Base-by-base conservation (phyloP, 2,113 vertebrate genomes). In the Gallinago media region DNA sequence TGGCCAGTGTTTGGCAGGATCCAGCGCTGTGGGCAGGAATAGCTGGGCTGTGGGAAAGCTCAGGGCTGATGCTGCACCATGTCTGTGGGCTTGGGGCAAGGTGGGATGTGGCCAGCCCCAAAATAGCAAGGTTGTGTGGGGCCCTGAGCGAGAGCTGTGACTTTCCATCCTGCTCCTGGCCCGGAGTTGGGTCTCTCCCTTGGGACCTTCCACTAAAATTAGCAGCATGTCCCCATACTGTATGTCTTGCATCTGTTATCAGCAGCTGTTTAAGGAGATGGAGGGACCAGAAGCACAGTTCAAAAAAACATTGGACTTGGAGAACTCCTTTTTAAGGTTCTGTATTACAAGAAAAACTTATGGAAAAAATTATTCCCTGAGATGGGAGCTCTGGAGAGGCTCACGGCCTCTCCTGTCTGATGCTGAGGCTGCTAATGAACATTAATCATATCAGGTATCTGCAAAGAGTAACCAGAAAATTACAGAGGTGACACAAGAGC, bases 91-190 rank as follows among this genome's bases (percentile, higher is more conserved):
- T 91, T 42, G 91, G 87, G 80, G 66, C 70, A 92, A 95, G 81
- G 86, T 78, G 80, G 94, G 93, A 86, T 0, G 2, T 71, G 88
- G 88, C 73, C 88, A 93, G 79, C 72, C 65, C 82, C 70, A 88
- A 72, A 97, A 97, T 95, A 96, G 82, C 1, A 0, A 90, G 82
- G 93, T 92, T n/a, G 3, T 88, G 56, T 2, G 4, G 63, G 93
- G 90, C 72, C 71, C 79, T 14, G 79, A 70, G 79, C 0, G 5
- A 92, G 61, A 0, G 2, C 85, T 90, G 91, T 88, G 96, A 97
- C 86, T 96, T 96, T 96, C 96, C 96, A 96, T 87, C 70, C 73
- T 56, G 52, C 0, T n/a, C 65, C 85, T 88, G 85, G 79, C 75
- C 67, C 38, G 20, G 89, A 73, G 71, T 67, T 83, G 67, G 38